Evolutionary conservation across 2,888 invertebrate genomes (phyloP), one percentile per base, ranked within the genome.

Genomic region (Cynaeus angustus): DNA sequence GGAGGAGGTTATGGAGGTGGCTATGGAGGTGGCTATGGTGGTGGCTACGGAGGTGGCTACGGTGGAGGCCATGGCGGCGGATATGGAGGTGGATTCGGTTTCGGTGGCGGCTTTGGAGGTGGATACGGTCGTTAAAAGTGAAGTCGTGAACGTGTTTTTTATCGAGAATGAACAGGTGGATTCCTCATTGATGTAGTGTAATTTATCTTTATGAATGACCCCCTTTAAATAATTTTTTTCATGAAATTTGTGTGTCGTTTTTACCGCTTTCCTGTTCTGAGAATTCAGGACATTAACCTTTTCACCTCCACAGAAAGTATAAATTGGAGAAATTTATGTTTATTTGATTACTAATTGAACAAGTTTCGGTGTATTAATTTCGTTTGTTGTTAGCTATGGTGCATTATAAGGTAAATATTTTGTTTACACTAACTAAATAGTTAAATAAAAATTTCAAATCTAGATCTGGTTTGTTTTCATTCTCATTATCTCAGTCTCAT

Each of bases 51-150:
- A 3, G 59, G 67, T 10, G 67, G 67, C 12, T 21, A 30, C 13
- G 66, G 66, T n/a, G 55, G 56, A 30, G 66, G 66, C 9, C 28
- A 6, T 13, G 66, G 66, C 10, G 58, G 59, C 8, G 67, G 67
- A 13, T 58, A 41, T 21, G 67, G 67, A 6, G 67, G 67, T 6
- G 67, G 67, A 8, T 48, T 41, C 21, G 67, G 67, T 9, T 65
- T 65, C 8, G 65, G 65, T 3, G 65, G 65, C 12, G 65, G 65
- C 13, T 65, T n/a, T 16, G 58, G 67, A n/a, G 62, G 66, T 26
- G 70, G 70, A 14, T 53, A 61, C 12, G 61, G 56, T 10, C 33
- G 71, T 45, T 37, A 52, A 62, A 58, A 59, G 66, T 62, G 41
- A 33, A 46, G 30, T 59, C 59, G 21, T 21, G 21, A 13, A 14